A percentile compares a stretch with the other conserved stretches of the same genome.
These are phyloP conservation scores for Rhopalosiphum padi DNA, from an alignment of 1,140 invertebrate genomes.

Conservation along the genomic window DNA sequence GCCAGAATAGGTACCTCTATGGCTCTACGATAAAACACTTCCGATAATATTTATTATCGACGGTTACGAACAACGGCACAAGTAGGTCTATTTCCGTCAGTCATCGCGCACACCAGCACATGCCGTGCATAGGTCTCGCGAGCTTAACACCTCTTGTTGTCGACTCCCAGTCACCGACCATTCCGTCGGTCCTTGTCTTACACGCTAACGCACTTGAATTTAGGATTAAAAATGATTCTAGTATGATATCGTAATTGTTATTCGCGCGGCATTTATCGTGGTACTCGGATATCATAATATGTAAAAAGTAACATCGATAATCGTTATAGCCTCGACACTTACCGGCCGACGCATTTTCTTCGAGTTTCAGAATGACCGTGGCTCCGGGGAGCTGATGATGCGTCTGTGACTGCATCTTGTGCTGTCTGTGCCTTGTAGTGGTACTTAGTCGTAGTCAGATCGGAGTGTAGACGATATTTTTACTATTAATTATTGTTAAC, in stretches of 20 bases:
- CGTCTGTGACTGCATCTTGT: constrained; percentile 65
- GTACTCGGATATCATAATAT: neutral
- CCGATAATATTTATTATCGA: neutral
- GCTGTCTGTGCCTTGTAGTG: constrained; percentile 63
- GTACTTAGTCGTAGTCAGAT: neutral
- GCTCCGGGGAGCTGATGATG: constrained; percentile 63
- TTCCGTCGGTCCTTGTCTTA: neutral
- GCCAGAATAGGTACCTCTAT: neutral
- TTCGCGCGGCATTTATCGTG: neutral
- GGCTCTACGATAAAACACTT: neutral
- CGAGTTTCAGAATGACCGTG: constrained; percentile 52
- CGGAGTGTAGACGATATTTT: neutral
- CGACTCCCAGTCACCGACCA: too few species aligned
- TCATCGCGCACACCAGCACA: too few species aligned
- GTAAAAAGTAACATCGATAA: neutral
- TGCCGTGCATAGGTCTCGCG: neutral
- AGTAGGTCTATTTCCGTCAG: neutral
- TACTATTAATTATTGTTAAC: too few species aligned
- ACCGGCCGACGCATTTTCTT: constrained; percentile 46
- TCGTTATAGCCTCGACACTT: neutral
- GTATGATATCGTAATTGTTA: neutral
- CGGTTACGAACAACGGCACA: neutral
- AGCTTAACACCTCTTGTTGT: too few species aligned
- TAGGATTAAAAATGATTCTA: neutral
- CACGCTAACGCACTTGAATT: neutral